Evolutionary conservation across 2,888 invertebrate species (phyloP).

Genomic region (Agriopis marginaria): DNA sequence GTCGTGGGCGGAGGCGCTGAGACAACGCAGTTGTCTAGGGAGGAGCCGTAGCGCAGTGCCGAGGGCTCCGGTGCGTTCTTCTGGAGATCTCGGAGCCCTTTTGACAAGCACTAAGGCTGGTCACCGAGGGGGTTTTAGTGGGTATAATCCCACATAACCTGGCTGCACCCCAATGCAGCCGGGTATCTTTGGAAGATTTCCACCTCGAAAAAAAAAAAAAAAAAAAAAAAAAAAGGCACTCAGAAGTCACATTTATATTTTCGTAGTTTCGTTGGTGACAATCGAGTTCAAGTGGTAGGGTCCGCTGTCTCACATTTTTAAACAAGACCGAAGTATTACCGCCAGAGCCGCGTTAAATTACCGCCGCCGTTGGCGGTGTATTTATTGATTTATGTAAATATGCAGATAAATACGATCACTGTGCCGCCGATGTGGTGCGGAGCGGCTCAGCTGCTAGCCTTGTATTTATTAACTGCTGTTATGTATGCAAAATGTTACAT

Average conservation of each 20-base stretch:
- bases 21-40: no score
- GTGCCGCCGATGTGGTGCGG: slow-evolving; percentile 2
- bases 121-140: no score
- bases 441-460: slow-evolving; percentile 9
- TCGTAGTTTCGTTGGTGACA: neutral
- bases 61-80: no score
- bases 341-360: slow-evolving; percentile 32
- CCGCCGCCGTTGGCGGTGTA: slow-evolving; percentile 41
- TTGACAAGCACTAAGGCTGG: no score
- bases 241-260: neutral
- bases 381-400: slow-evolving; percentile 73
- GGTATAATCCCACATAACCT: no score
- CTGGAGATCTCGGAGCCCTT: no score
- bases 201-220: no score
- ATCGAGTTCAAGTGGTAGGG: slow-evolving; percentile 31
- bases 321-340: slow-evolving; percentile 33
- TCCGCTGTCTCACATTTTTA: slow-evolving; percentile 38
- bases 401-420: slow-evolving; percentile 33
- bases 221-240: no score
- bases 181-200: no score
- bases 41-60: no score
- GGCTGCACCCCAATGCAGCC: no score
- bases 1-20: no score
- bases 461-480: slow-evolving; percentile 13
- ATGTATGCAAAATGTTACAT: neutral